Evolutionary conservation across 1,140 invertebrate genomes (phyloP).

Genomic region (Triops cancriformis): DNA sequence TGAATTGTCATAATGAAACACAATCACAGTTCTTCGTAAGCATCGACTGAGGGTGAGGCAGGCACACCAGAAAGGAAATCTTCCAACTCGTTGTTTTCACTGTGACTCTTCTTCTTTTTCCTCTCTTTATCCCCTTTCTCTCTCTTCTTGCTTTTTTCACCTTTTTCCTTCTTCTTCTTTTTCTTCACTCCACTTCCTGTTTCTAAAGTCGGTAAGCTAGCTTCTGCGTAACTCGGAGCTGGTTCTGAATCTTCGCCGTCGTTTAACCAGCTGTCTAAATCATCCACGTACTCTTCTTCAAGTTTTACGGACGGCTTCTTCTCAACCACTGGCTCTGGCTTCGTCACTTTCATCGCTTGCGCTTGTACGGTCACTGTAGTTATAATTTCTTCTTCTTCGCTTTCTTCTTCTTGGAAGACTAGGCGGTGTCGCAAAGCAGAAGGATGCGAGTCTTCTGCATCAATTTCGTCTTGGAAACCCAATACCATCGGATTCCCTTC

Average conservation of each 20-base stretch:
- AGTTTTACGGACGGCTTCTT: neutral
- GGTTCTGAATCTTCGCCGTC: neutral
- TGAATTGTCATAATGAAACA: neutral
- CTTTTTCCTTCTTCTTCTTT: neutral
- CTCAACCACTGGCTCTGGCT: slow-evolving; percentile 32
- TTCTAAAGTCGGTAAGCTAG: neutral
- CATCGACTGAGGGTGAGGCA: slow-evolving; percentile 14
- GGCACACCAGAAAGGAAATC: slow-evolving; percentile 2
- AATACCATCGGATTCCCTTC: slow-evolving; percentile 73
- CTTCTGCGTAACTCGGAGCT: neutral
- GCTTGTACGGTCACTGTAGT: slow-evolving; percentile 25
- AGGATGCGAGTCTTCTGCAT: slow-evolving; percentile 49
- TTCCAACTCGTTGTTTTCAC: neutral
- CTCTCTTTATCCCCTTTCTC: neutral
- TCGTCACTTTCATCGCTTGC: slow-evolving; percentile 28
- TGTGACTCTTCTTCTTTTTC: neutral
- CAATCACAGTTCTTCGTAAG: slow-evolving; percentile 1
- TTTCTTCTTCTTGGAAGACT: neutral
- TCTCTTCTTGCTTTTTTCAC: neutral
- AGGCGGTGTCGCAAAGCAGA: slow-evolving; percentile 22
- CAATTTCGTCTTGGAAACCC: slow-evolving; percentile 76
- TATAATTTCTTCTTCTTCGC: slow-evolving; percentile 26
- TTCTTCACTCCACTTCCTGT: neutral
- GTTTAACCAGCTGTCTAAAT: neutral
- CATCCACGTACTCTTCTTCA: neutral